phyloP scores from a whole-genome alignment of 2,113 vertebrate species.

The Microtus ochrogaster region DNA sequence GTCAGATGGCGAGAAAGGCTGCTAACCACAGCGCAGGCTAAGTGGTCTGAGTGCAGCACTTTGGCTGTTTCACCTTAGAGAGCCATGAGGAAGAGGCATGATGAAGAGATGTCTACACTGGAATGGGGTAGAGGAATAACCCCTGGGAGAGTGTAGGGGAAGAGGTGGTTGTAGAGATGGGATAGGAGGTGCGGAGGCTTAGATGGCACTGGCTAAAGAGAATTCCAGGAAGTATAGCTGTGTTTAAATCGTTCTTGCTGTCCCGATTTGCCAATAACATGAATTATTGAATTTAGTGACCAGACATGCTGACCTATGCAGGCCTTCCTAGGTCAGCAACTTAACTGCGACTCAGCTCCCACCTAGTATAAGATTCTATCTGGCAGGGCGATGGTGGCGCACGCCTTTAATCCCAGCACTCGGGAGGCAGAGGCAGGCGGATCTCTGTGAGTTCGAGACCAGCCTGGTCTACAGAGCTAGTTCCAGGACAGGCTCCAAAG shows the following conservation, averaged over 20 bases:
- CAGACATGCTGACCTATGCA: not conserved
- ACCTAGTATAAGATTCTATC: not conserved
- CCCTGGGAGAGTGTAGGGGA: not conserved
- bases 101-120: not conserved
- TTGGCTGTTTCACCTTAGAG: not conserved
- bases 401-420: no score
- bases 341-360: not conserved
- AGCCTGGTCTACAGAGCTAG: no score
- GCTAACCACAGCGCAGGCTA: not conserved
- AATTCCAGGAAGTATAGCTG: not conserved
- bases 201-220: slow-evolving; percentile 6
- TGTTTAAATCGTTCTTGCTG: not conserved
- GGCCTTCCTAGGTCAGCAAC: not conserved
- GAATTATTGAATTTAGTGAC: slow-evolving; percentile 48
- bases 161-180: not conserved
- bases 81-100: not conserved
- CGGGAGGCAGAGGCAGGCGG: no score
- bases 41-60: not conserved
- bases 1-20: not conserved
- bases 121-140: not conserved
- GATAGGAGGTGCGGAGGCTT: not conserved
- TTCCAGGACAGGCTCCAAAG: no score
- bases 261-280: slow-evolving; percentile 41
- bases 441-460: no score
- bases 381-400: no score